These are phyloP conservation scores for Paragorgia papillata DNA, from an alignment of 92 coral and sea anemone species.

Conservation along the genomic window DNA sequence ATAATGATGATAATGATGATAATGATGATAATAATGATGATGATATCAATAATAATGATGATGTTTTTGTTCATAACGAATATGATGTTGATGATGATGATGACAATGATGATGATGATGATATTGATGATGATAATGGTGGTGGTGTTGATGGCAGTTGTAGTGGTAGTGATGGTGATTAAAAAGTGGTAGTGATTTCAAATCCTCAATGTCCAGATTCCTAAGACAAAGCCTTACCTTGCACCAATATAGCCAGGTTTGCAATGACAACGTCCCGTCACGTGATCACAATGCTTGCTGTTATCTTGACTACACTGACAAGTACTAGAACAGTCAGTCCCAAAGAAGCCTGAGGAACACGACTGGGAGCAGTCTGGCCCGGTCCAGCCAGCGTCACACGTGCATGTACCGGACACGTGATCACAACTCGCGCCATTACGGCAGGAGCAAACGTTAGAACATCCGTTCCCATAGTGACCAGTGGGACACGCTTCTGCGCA, in stretches of 20 bases:
- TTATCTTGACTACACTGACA: constrained; percentile 69
- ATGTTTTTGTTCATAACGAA: no score
- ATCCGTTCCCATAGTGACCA: constrained; percentile 79
- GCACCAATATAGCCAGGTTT: constrained; percentile 72
- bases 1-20: no score
- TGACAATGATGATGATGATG: no score
- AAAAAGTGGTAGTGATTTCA: no score
- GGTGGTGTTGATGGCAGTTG: no score
- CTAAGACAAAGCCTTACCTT: constrained; percentile 64
- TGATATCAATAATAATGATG: no score
- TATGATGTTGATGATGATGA: no score
- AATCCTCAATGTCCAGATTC: no score
- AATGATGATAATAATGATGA: no score
- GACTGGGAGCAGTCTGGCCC: constrained; percentile 68
- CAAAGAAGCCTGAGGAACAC: constrained; percentile 75
- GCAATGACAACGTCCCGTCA: constrained; percentile 86
- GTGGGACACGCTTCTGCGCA: constrained; percentile 72
- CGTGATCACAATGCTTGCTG: constrained; percentile 67
- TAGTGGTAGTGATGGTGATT: no score
- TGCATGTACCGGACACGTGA: constrained; percentile 80
- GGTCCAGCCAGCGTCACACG: constrained; percentile 85
- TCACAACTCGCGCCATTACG: constrained; percentile 68
- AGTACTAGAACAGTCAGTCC: constrained; percentile 68
- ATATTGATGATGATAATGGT: no score
- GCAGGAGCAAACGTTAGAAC: constrained; percentile 73